Evolutionary conservation across 2,113 vertebrate species (phyloP).

Genomic region (Psephotus haematonotus): DNA sequence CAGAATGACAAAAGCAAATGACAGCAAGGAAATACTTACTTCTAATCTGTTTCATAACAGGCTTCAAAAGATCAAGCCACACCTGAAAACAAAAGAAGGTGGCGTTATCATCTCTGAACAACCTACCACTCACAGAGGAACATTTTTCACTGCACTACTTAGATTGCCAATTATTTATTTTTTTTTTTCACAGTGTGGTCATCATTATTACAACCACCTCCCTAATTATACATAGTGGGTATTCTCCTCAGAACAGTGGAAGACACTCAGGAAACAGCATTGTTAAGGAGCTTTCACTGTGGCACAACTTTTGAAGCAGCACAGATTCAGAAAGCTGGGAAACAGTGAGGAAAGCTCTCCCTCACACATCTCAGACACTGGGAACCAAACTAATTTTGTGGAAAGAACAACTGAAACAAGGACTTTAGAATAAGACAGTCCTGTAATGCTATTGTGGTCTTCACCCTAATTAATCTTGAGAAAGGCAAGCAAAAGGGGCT

Average conservation of each 20-base stretch:
- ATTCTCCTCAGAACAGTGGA: not conserved
- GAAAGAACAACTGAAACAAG: not conserved
- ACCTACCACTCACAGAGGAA: not conserved
- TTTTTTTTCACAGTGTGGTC: not conserved
- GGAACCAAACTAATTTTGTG: not conserved
- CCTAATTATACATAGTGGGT: not conserved
- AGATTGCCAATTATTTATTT: not conserved
- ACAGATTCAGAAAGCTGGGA: not conserved
- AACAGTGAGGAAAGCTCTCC: not conserved
- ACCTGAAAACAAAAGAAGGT: conserved; percentile 79
- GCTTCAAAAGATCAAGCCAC: conserved; percentile 97
- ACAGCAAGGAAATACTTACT: conserved; percentile 81
- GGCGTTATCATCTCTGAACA: not conserved
- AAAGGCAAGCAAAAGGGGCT: not conserved
- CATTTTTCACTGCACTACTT: not conserved
- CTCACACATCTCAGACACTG: not conserved
- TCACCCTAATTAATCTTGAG: not conserved
- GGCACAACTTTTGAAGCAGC: not conserved
- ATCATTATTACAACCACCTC: not conserved
- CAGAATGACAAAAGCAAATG: not conserved
- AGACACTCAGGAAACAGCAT: not conserved
- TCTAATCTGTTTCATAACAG: conserved; percentile 93
- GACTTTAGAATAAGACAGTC: not conserved
- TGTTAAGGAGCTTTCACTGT: not conserved
- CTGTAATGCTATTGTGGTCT: too few species aligned